Base-by-base conservation (phyloP, 1,140 invertebrate species). In the Drosophila littoralis region DNA sequence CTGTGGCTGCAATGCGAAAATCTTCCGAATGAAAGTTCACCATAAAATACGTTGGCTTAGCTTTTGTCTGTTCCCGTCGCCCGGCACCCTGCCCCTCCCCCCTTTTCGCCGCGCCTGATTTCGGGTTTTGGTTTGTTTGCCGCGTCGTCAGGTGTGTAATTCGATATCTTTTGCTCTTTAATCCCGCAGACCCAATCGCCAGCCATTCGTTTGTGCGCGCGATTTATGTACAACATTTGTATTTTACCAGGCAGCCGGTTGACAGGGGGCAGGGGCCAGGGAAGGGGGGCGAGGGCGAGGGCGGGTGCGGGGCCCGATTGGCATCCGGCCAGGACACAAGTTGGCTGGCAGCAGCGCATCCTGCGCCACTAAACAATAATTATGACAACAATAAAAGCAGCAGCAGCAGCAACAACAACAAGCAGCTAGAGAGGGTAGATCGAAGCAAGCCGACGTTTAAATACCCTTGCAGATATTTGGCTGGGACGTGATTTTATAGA, bases 111-210 rank as follows among this genome's bases (percentile, higher is more conserved):
- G 54, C 38, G 57, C 36, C 38, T 9, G 7, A 22, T 57, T 28
- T 42, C 0, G 42, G 42, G 13, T 9, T 17, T 42, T 7, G 10
- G 36, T 42, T 28, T 55, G 17, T 51, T 51, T 43, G 63, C 64
- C 52, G 66, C 67, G 80, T 89, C 80, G 84, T 91, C 90, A 91
- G 86, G 90, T 91, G 90, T 90, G 90, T 91, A 91, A 91, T 91
- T 90, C 83, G 90, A 91, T 91, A 91, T 91, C 85, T 91, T 85
- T 85, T 90, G 84, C 81, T 89, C 85, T 84, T 89, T 89, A 89
- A 89, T 89, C 84, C 84, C 81, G 80, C 76, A 74, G 46, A 55
- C 64, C 77, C 77, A 80, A 80, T 80, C 77, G 77, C 69, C 58
- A 66, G 51, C 73, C 70, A 84, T 89, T 89, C 84, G 84, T 89